Conservation (phyloP, 35 echinoderm and acorn worm genomes). For the Hemicentrotus pulcherrimus region DNA sequence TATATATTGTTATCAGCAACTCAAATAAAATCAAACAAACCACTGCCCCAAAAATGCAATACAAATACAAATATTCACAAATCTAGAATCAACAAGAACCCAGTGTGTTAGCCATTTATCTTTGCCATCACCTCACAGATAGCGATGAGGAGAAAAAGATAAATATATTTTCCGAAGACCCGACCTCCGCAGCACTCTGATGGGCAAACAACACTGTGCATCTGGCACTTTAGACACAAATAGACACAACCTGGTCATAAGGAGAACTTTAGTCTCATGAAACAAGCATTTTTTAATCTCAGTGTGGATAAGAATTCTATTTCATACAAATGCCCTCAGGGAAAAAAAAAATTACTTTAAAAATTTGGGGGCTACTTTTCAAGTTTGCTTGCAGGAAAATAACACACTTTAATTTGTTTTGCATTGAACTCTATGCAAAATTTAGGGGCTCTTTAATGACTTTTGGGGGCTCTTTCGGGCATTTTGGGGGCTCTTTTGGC, state of each 20-base stretch:
- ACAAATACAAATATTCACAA: neutral
- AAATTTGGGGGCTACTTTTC: too few relatives aligned
- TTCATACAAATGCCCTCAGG: too few relatives aligned
- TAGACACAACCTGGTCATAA: slow-evolving; percentile 1
- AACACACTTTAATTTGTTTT: too few relatives aligned
- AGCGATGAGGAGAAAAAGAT: neutral
- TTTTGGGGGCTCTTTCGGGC: too few relatives aligned
- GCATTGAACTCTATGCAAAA: too few relatives aligned
- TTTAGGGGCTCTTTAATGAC: too few relatives aligned
- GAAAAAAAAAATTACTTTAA: too few relatives aligned
- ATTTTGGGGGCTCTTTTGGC: too few relatives aligned
- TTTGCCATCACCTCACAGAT: neutral
- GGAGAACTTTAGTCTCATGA: neutral
- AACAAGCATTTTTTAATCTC: neutral
- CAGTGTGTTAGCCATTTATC: neutral
- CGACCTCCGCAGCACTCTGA: neutral
- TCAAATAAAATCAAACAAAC: neutral
- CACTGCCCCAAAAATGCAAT: neutral
- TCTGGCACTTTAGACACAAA: neutral
- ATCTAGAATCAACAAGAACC: neutral
- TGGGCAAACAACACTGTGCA: neutral
- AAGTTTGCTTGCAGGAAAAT: too few relatives aligned
- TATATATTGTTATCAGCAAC: neutral
- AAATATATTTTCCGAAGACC: neutral
- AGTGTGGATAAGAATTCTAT: too few relatives aligned